Evolutionary conservation across 2,797 vertebrate genomes (phyloP), one percentile per base, ranked within the genome.

Genomic region (Strix occidentalis): DNA sequence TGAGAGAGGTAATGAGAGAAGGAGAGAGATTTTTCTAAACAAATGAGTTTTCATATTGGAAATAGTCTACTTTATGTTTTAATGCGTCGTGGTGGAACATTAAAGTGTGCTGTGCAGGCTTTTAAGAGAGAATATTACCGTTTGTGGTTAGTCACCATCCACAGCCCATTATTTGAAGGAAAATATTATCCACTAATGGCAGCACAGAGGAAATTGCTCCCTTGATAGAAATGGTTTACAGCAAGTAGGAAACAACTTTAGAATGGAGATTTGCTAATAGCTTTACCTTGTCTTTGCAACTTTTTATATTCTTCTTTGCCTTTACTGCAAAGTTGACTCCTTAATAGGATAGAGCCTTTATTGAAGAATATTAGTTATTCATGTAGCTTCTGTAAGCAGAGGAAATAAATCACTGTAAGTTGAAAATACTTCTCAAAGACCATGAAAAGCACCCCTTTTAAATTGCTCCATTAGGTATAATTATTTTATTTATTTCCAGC

Each of bases 161-260:
- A 94, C 80, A 97, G 87, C 54, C 93, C 82, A 87, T 89, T 97
- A 97, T 97, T 96, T 97, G 94, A 82, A 96, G 83, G 75, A 80
- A 95, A 96, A 95, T 96, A 94, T 94, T 96, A 94, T 75, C 87
- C 88, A 77, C 94, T 97, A 96, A 96, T 94, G 92, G 95, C 61
- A 97, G 89, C 64, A 92, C 41, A 86, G 39, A 97, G 90, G 71
- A 96, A 95, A 97, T 97, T 93, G 64, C 31, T 96, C 85, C 86
- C 95, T 93, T 89, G 84, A 96, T 84, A 81, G 39, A 92, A 96
- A 90, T 78, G 72, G 95, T 86, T 94, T 94, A 68, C 89, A 84
- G 68, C 76, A 96, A 94, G 90, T 56, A 93, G 50, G 90, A 96
- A 95, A 82, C 84, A 96, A 87, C 74, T 97, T 84, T 51, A 41